Evolutionary conservation across 2,797 vertebrate species (phyloP).

Genomic region (Periophthalmus magnuspinnatus): DNA sequence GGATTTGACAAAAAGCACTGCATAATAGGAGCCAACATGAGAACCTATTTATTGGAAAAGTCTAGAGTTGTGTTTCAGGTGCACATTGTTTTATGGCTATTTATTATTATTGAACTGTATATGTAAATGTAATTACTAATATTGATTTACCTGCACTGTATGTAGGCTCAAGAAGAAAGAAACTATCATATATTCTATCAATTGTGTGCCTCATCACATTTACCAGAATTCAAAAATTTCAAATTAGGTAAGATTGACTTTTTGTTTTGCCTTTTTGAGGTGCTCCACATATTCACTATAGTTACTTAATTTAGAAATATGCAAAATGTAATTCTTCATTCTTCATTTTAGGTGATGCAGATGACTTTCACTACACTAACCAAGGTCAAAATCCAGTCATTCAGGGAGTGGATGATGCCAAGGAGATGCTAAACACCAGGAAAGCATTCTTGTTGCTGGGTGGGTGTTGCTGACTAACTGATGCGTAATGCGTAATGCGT

Average conservation of each 20-base stretch:
- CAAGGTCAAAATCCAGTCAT: conserved; percentile 89
- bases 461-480: conserved; percentile 51
- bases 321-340: conserved; percentile 27
- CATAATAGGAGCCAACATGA: conserved; percentile 95
- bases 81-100: conserved; percentile 27
- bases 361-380: conserved; percentile 87
- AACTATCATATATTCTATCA: conserved; percentile 99
- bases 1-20: conserved; percentile 89
- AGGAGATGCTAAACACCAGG: conserved; percentile 87
- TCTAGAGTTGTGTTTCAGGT: conserved; percentile 99
- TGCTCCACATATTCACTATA: neutral
- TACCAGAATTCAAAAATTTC: conserved; percentile 90
- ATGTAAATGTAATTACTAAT: neutral
- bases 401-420: conserved; percentile 87
- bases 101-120: neutral
- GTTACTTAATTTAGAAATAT: neutral
- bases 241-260: conserved; percentile 80
- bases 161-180: conserved; percentile 90
- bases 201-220: conserved; percentile 90
- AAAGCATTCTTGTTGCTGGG: conserved; percentile 89
- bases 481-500: too few species aligned
- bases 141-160: conserved; percentile 37
- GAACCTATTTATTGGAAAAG: conserved; percentile 96
- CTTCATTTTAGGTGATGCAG: conserved; percentile 79
- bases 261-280: too few species aligned